Evolutionary conservation across 53 echinoderm and acorn worm genomes (phyloP).

Genomic region (Arbacia lixula): DNA sequence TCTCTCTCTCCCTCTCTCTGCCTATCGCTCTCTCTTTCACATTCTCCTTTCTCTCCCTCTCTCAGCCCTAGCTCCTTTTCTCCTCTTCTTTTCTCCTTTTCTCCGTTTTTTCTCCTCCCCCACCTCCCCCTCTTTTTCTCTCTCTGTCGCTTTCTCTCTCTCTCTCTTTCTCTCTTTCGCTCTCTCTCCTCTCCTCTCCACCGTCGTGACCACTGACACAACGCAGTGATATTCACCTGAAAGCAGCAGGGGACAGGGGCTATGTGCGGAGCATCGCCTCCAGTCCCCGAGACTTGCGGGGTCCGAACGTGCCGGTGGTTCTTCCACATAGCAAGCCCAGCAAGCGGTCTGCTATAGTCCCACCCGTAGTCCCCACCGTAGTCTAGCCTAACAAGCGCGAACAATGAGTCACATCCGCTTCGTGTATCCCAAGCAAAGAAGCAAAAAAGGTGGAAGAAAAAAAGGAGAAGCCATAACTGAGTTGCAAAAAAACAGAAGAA

Average conservation of each 20-base stretch:
- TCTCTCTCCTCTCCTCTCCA: neutral
- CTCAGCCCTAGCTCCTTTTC: neutral
- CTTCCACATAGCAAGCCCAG: slow-evolving; percentile 41
- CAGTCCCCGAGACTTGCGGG: slow-evolving; percentile 44
- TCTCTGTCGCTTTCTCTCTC: slow-evolving; percentile 10
- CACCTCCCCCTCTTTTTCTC: neutral
- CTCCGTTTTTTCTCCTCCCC: neutral
- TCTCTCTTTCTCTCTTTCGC: neutral
- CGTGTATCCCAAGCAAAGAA: slow-evolving; percentile 10
- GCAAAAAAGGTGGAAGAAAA: too few relatives aligned
- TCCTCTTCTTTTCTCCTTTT: neutral
- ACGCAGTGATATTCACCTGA: slow-evolving; percentile 44
- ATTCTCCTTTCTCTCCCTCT: neutral
- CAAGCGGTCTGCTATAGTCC: slow-evolving; percentile 26
- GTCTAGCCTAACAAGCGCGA: slow-evolving; percentile 16
- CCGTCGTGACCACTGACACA: slow-evolving; percentile 2
- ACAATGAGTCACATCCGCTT: slow-evolving; percentile 47
- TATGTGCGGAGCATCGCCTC: slow-evolving; percentile 21
- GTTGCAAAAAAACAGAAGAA: too few relatives aligned
- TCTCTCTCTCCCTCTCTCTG: neutral
- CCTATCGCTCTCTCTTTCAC: neutral
- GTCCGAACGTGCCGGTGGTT: slow-evolving; percentile 51
- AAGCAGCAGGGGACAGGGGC: slow-evolving; percentile 43
- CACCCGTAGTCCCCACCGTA: neutral
- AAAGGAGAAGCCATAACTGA: too few relatives aligned